These are phyloP conservation scores for Atopsyche davidsoni DNA, from an alignment of 1,140 invertebrate species.

Conservation along the genomic window DNA sequence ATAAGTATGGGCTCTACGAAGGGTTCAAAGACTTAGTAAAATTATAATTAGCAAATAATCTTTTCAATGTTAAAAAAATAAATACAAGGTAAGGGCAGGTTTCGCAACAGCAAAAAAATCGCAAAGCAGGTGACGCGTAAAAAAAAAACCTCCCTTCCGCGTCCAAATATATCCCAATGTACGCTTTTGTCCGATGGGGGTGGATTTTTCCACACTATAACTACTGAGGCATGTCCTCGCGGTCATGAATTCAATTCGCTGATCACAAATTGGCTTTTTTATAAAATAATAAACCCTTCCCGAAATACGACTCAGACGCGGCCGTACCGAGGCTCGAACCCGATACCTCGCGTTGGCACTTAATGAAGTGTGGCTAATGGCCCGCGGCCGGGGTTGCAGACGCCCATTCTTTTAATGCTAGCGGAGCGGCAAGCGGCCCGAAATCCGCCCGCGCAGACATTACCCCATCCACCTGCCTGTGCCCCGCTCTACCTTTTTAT, in stretches of 20 bases:
- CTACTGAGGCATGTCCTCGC: slow-evolving; percentile 18
- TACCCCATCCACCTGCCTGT: slow-evolving; percentile 3
- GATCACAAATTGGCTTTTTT: slow-evolving; percentile 22
- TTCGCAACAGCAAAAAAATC: too few relatives aligned
- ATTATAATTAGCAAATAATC: too few relatives aligned
- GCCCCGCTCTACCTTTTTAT: too few relatives aligned
- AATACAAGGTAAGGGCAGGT: too few relatives aligned
- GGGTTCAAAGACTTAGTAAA: too few relatives aligned
- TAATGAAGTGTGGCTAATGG: slow-evolving; percentile 29
- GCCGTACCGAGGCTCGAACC: slow-evolving; percentile 12
- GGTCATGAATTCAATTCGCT: slow-evolving; percentile 21
- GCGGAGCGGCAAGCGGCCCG: slow-evolving; percentile 19
- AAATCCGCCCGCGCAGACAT: slow-evolving; percentile 3
- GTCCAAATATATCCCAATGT: too few relatives aligned
- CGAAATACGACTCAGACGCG: slow-evolving; percentile 27
- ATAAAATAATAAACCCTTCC: slow-evolving; percentile 27
- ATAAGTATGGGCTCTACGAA: too few relatives aligned
- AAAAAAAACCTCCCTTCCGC: too few relatives aligned
- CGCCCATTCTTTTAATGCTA: slow-evolving; percentile 29
- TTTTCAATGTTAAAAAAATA: too few relatives aligned
- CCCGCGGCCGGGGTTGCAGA: slow-evolving; percentile 16
- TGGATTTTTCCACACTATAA: slow-evolving; percentile 12
- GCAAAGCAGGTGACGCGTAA: too few relatives aligned
- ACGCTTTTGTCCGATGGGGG: slow-evolving; percentile 1
- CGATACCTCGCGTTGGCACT: slow-evolving; percentile 25